phyloP scores from a whole-genome alignment of 1,140 invertebrate species.

The Contarinia nasturtii region DNA sequence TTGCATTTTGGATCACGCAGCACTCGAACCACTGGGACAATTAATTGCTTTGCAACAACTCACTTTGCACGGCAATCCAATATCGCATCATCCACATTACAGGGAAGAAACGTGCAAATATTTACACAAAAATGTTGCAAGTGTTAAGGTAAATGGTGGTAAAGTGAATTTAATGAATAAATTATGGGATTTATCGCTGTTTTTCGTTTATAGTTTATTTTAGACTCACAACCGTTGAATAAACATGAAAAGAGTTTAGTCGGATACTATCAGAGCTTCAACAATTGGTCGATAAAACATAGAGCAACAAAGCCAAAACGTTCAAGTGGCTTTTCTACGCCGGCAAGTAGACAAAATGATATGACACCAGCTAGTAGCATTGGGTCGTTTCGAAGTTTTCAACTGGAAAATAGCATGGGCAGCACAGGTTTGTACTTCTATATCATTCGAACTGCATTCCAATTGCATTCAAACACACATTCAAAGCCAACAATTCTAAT shows the following conservation, averaged over 20 bases:
- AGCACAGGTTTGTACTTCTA: neutral
- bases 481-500: too few relatives aligned
- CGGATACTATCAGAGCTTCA: constrained; percentile 17
- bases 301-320: neutral
- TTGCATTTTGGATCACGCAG: constrained; percentile 36
- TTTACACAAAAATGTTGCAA: constrained; percentile 31
- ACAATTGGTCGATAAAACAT: constrained; percentile 6
- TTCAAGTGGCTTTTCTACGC: constrained; percentile 2
- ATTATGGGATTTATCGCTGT: too few relatives aligned
- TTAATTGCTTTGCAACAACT: constrained; percentile 31
- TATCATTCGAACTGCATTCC: neutral
- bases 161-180: too few relatives aligned
- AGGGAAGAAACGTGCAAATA: constrained; percentile 30
- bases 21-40: constrained; percentile 30
- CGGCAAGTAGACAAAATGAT: neutral
- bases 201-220: constrained; percentile 26
- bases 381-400: constrained; percentile 13
- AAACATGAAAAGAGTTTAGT: constrained; percentile 29
- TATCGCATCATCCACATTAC: constrained; percentile 36
- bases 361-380: constrained; percentile 16
- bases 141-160: constrained; percentile 18
- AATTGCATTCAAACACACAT: too few relatives aligned
- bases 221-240: constrained; percentile 30
- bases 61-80: constrained; percentile 36
- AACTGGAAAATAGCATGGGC: constrained; percentile 5